A percentile compares a stretch with the other conserved stretches of the same genome.
Conservation (phyloP, 2,113 vertebrate species). For the Cyanoliseus patagonus region DNA sequence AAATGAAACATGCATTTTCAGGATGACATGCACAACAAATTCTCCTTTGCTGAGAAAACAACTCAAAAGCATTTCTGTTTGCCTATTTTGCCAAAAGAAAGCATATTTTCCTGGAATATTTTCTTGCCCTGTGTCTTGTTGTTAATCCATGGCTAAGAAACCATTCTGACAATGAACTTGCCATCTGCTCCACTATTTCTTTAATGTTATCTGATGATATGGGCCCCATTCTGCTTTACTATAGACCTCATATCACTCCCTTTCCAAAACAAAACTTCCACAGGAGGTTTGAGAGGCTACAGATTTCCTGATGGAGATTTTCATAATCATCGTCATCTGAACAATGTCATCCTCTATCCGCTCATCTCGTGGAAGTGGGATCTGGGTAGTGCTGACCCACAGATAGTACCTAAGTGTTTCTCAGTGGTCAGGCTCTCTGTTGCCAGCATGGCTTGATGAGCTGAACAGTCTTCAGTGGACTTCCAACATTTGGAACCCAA, state of each 20-base stretch:
- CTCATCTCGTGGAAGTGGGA: rapidly evolving
- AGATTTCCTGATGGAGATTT: background rate
- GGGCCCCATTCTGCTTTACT: background rate
- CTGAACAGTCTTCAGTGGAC: background rate
- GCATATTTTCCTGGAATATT: background rate
- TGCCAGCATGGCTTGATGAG: rapidly evolving
- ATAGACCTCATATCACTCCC: background rate
- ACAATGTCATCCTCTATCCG: rapidly evolving
- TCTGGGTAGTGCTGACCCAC: background rate
- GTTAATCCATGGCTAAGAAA: background rate
- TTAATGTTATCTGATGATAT: background rate
- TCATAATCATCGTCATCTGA: background rate
- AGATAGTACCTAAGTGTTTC: background rate
- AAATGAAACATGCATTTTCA: background rate
- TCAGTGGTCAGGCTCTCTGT: background rate
- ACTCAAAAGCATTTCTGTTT: background rate
- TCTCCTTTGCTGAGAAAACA: background rate
- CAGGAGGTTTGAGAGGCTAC: background rate
- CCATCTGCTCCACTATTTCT: background rate
- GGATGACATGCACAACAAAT: background rate
- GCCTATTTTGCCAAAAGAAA: background rate
- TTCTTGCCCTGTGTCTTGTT: background rate
- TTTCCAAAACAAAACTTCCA: background rate
- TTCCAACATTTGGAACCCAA: background rate
- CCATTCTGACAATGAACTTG: background rate